These are phyloP conservation scores for Phrynocephalus forsythii DNA, from an alignment of 2,797 vertebrate species.

Conservation along the genomic window DNA sequence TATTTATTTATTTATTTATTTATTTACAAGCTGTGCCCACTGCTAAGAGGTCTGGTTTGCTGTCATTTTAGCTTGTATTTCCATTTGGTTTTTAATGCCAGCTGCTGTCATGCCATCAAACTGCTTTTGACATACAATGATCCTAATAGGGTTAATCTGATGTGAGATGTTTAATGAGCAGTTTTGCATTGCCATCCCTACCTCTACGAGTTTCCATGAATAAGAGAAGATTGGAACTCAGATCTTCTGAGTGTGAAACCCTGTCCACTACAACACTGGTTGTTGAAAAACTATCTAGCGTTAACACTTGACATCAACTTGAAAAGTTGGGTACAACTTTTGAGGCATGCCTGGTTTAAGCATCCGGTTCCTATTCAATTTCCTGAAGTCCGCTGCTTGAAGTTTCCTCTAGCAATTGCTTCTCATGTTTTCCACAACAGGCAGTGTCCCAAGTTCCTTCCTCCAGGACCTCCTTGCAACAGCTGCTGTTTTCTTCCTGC, in stretches of 20 bases:
- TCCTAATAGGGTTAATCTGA: too few relatives aligned
- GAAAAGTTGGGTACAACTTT: not conserved
- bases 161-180: too few relatives aligned
- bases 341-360: not conserved
- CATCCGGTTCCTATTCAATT: not conserved
- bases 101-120: too few relatives aligned
- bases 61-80: not conserved
- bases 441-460: constrained; percentile 6
- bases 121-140: too few relatives aligned
- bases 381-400: not conserved
- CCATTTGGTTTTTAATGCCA: not conserved
- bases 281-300: too few relatives aligned
- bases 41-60: not conserved
- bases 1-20: too few relatives aligned
- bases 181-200: too few relatives aligned
- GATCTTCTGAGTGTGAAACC: too few relatives aligned
- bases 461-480: not conserved
- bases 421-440: not conserved
- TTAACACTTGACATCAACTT: not conserved
- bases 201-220: too few relatives aligned
- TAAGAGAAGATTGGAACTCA: too few relatives aligned
- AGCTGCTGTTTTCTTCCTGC: constrained; percentile 14
- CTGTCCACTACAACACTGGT: too few relatives aligned
- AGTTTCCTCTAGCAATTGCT: not conserved
- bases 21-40: too few relatives aligned